Conservation (phyloP, 2,888 invertebrate species). For the Pheosia gnoma region DNA sequence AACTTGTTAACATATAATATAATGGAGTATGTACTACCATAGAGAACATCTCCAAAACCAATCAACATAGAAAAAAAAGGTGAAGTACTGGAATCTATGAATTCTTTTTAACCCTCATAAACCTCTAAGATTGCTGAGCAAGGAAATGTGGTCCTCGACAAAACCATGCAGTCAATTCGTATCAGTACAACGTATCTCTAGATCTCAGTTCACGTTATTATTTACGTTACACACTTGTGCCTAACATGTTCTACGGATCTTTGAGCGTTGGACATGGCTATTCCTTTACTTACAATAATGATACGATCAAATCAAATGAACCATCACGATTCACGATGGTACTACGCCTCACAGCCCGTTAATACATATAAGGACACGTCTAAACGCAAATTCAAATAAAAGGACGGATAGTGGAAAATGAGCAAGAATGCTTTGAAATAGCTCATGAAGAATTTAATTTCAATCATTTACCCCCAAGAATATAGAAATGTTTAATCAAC, state of each 20-base stretch:
- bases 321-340: slow-evolving; percentile 24
- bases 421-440: slow-evolving; percentile 56
- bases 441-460: too few relatives aligned
- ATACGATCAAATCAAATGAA: slow-evolving; percentile 8
- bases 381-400: slow-evolving; percentile 44
- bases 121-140: too few relatives aligned
- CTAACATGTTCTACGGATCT: slow-evolving; percentile 36
- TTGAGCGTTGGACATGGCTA: slow-evolving; percentile 44
- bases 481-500: too few relatives aligned
- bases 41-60: too few relatives aligned
- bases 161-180: background rate
- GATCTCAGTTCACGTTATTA: slow-evolving; percentile 23
- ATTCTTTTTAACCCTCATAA: too few relatives aligned
- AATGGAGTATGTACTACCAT: too few relatives aligned
- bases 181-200: slow-evolving; percentile 18
- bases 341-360: slow-evolving; percentile 59
- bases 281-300: slow-evolving; percentile 27
- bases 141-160: background rate
- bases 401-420: slow-evolving; percentile 75
- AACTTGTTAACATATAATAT: too few relatives aligned
- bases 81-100: too few relatives aligned
- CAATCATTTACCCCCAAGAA: too few relatives aligned
- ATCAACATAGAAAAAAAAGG: too few relatives aligned
- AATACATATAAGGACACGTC: slow-evolving; percentile 38
- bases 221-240: slow-evolving; percentile 18